Evolutionary conservation across 2,888 invertebrate genomes (phyloP).

Genomic region (Sesia apiformis): DNA sequence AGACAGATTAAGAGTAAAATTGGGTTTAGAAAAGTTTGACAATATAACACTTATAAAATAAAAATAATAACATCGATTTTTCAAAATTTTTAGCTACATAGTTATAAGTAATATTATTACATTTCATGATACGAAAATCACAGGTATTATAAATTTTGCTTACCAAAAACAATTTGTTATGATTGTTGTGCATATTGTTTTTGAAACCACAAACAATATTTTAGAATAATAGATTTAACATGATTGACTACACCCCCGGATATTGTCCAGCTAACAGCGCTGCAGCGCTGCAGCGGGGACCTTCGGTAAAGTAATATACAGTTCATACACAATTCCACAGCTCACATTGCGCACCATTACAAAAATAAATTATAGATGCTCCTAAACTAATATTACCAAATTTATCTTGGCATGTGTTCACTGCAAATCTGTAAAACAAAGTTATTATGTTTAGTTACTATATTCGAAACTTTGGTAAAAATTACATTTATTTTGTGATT

Average conservation of each 20-base stretch:
- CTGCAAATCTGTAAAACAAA: constrained; percentile 56
- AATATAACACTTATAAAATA: neutral
- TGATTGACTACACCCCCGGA: constrained; percentile 67
- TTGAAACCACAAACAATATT: constrained; percentile 49
- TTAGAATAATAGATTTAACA: constrained; percentile 34
- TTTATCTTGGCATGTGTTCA: constrained; percentile 74
- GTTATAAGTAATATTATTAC: neutral
- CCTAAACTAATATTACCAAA: constrained; percentile 50
- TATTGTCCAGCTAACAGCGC: constrained; percentile 54
- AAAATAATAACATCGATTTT: neutral
- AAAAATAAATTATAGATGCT: constrained; percentile 73
- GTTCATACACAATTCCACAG: constrained; percentile 69
- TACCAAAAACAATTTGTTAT: constrained; percentile 23
- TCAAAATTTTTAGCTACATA: neutral
- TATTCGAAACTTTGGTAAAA: neutral
- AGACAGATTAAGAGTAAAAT: neutral
- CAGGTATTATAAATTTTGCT: constrained; percentile 30
- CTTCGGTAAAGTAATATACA: constrained; percentile 50
- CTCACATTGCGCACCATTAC: constrained; percentile 72
- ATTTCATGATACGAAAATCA: neutral
- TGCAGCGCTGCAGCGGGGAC: constrained; percentile 45
- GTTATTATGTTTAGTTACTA: neutral
- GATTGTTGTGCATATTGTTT: constrained; percentile 45
- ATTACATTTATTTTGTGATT: neutral
- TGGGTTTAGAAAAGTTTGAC: too few relatives aligned